Evolutionary conservation across 2,888 invertebrate species (phyloP), one percentile per base, ranked within the genome.

Genomic region (Drosophila stalkeri): DNA sequence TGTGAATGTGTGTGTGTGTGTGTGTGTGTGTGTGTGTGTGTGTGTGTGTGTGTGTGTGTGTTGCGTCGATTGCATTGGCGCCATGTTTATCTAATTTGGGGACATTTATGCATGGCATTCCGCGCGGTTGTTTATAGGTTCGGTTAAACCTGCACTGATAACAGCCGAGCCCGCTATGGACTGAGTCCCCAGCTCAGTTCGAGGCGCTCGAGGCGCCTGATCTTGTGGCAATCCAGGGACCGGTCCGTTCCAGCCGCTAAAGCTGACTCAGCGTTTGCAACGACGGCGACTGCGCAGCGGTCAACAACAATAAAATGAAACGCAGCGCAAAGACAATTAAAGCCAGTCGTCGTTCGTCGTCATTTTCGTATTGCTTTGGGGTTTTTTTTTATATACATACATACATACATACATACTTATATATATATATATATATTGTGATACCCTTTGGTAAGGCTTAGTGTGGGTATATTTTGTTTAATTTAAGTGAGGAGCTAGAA

Each of bases 61-160:
- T 68, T 72, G 51, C 86, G 90, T 77, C 91, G 91, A 91, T 92
- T 91, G 91, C 91, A 88, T 91, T 92, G 92, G 92, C 92, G 92
- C 92, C 92, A 92, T 91, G 88, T 91, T 92, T 92, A 92, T 92
- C 92, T 92, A 92, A 92, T 92, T 92, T 91, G 92, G 93, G 93
- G 92, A 93, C 93, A 92, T 92, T 92, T 92, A 92, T 92, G 92
- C 92, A 92, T 92, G 92, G 92, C 92, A 92, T 92, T 92, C 92
- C 92, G 91, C 90, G 91, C 92, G 90, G 91, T 91, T 91, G 92
- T 91, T 91, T 91, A 91, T 91, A 91, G 91, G 89, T 91, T 91
- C 91, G 91, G 91, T 91, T 91, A 92, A 91, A 92, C 91, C 92
- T 91, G 92, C 92, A 91, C 91, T 91, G 91, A 91, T 91, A 92